A percentile compares a stretch with the other conserved stretches of the same genome.
These are phyloP conservation scores for Sesamia inferens DNA, from an alignment of 2,888 invertebrate species.

Conservation along the genomic window DNA sequence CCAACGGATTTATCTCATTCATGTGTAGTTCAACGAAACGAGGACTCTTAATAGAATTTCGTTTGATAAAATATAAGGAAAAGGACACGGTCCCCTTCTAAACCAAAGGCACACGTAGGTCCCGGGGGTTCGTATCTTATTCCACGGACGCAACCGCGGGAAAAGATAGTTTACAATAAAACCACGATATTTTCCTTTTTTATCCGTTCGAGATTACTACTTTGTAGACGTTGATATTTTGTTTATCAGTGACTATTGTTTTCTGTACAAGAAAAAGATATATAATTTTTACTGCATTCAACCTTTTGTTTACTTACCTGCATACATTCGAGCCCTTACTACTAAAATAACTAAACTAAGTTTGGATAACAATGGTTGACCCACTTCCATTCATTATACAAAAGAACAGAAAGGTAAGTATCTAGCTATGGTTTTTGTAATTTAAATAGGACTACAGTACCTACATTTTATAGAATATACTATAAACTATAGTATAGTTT, in stretches of 20 bases:
- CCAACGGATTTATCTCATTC: slow-evolving; percentile 15
- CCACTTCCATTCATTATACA: slow-evolving; percentile 58
- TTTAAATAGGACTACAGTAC: no score
- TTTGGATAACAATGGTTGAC: slow-evolving; percentile 63
- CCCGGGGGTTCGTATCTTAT: slow-evolving; percentile 52
- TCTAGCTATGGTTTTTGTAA: slow-evolving; percentile 30
- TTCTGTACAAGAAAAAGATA: neutral
- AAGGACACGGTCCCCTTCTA: slow-evolving; percentile 27
- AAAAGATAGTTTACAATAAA: slow-evolving; percentile 45
- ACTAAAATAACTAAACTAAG: slow-evolving; percentile 59
- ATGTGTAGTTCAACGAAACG: slow-evolving; percentile 45
- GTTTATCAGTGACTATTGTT: slow-evolving; percentile 7
- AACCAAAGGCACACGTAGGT: slow-evolving; percentile 29
- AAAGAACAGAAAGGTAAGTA: slow-evolving; percentile 43
- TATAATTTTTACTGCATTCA: neutral
- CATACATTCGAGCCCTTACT: slow-evolving; percentile 29
- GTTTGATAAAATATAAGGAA: slow-evolving; percentile 49
- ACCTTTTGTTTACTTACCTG: slow-evolving; percentile 18
- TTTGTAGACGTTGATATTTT: slow-evolving; percentile 10
- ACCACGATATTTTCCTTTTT: slow-evolving; percentile 40
- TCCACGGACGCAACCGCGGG: slow-evolving; percentile 37
- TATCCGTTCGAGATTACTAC: slow-evolving; percentile 20
- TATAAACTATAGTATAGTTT: no score
- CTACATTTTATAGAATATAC: no score
- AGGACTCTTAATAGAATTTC: slow-evolving; percentile 41